phyloP scores from a whole-genome alignment of 2,113 vertebrate species.

The Vicugna pacos region DNA sequence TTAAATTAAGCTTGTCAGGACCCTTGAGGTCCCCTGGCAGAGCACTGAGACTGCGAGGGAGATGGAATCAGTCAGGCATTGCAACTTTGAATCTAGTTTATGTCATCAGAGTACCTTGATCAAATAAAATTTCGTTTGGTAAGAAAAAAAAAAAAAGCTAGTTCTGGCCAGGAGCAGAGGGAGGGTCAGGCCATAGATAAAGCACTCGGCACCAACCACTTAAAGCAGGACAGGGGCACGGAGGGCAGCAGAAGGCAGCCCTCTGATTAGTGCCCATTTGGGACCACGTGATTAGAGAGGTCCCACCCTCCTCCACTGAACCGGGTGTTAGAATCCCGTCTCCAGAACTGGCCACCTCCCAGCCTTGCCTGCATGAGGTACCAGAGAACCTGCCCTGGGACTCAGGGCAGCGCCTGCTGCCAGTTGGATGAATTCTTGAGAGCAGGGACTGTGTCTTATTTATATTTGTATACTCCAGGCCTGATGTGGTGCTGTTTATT shows the following conservation, averaged over 20 bases:
- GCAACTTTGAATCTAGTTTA: not conserved
- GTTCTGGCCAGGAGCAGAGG: not conserved
- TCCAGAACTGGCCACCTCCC: not conserved
- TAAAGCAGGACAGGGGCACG: not conserved
- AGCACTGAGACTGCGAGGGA: not conserved
- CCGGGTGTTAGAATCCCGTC: not conserved
- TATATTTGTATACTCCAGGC: not conserved
- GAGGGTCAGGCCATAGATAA: not conserved
- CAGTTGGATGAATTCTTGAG: not conserved
- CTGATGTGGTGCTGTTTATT: not conserved
- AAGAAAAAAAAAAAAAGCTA: not conserved
- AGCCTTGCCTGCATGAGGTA: not conserved
- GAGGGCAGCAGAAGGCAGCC: not conserved
- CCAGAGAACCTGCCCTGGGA: not conserved
- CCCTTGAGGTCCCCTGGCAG: not conserved
- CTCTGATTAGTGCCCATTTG: not conserved
- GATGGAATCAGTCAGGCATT: not conserved
- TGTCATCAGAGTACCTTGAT: not conserved
- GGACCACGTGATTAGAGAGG: not conserved
- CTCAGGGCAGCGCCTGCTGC: constrained; percentile 79
- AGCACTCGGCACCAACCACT: rapidly evolving
- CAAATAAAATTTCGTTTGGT: not conserved
- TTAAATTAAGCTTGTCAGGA: not conserved
- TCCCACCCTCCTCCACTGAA: not conserved
- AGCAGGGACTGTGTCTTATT: not conserved